These are phyloP conservation scores for Drosophila mauritiana DNA, from an alignment of 1,140 invertebrate species.

Conservation along the genomic window DNA sequence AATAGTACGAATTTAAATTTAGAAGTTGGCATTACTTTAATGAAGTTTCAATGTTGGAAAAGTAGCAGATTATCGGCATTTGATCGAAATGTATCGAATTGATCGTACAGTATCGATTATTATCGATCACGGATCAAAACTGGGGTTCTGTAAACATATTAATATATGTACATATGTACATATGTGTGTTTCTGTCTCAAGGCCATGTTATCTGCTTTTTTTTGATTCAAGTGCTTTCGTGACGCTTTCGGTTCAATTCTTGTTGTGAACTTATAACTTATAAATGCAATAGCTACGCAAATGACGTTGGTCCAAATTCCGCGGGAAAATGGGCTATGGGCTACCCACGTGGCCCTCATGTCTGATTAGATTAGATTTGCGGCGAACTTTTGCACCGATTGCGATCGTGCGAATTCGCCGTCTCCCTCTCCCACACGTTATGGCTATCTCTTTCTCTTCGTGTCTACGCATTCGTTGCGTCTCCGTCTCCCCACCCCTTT, in stretches of 20 bases:
- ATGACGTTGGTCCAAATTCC: constrained; percentile 36
- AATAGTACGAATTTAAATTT: not conserved
- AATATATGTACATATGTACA: too few species aligned
- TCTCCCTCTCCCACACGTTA: not conserved
- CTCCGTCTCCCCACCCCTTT: not conserved
- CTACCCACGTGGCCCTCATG: constrained; percentile 42
- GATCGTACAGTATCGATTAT: not conserved
- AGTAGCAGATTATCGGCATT: not conserved
- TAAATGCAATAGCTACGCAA: constrained; percentile 7
- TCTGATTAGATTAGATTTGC: constrained; percentile 39
- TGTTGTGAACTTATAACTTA: constrained; percentile 10
- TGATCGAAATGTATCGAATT: not conserved
- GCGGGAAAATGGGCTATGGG: constrained; percentile 6
- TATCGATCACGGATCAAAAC: not conserved
- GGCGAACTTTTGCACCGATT: constrained; percentile 40
- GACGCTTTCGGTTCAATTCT: not conserved
- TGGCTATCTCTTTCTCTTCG: constrained; percentile 13
- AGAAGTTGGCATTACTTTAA: too few species aligned
- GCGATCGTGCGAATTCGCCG: constrained; percentile 18
- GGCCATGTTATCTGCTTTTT: too few species aligned
- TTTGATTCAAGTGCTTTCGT: not conserved
- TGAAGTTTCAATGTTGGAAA: too few species aligned
- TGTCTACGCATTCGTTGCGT: constrained; percentile 37
- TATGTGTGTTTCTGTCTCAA: too few species aligned
- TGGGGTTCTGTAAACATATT: too few species aligned